Evolutionary conservation across 1,140 invertebrate genomes (phyloP).

Genomic region (Brachionus rubens): DNA sequence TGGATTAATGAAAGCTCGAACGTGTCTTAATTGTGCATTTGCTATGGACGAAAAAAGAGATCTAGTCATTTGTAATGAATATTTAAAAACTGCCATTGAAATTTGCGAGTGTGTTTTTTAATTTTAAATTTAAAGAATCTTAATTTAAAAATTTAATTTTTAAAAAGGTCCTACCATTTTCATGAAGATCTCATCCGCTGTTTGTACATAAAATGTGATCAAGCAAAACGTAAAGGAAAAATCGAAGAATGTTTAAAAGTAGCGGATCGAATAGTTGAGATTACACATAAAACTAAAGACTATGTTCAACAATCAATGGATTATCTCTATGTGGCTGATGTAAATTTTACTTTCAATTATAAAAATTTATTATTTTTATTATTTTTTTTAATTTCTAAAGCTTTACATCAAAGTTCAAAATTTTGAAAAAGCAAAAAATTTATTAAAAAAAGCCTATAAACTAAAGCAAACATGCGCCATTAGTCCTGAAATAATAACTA

Average conservation of each 20-base stretch:
- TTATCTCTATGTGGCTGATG: conserved; percentile 31
- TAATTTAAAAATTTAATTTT: background rate
- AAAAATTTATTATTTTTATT: background rate
- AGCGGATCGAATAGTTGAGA: conserved; percentile 34
- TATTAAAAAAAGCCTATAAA: conserved; percentile 44
- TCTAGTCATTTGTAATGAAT: conserved; percentile 39
- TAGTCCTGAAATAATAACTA: conserved; percentile 4
- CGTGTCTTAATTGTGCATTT: conserved; percentile 44
- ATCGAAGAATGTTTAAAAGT: conserved; percentile 26
- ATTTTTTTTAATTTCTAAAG: background rate
- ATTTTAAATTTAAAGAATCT: too few relatives aligned
- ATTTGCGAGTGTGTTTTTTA: background rate
- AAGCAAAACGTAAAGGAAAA: conserved; percentile 33
- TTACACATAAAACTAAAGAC: conserved; percentile 35
- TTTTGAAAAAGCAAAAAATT: conserved; percentile 43
- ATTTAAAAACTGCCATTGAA: conserved; percentile 32
- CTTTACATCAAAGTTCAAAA: conserved; percentile 43
- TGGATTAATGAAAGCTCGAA: conserved; percentile 38
- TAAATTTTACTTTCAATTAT: background rate
- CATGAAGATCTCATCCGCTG: conserved; percentile 38
- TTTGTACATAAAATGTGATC: conserved; percentile 46
- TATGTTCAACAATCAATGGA: conserved; percentile 43
- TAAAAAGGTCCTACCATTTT: conserved; percentile 1
- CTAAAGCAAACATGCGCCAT: background rate
- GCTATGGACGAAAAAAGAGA: conserved; percentile 46